Percentiles rank a stretch among this genome's conserved stretches.
Conservation (phyloP, 2,888 invertebrate genomes). For the Limenitis camilla region DNA sequence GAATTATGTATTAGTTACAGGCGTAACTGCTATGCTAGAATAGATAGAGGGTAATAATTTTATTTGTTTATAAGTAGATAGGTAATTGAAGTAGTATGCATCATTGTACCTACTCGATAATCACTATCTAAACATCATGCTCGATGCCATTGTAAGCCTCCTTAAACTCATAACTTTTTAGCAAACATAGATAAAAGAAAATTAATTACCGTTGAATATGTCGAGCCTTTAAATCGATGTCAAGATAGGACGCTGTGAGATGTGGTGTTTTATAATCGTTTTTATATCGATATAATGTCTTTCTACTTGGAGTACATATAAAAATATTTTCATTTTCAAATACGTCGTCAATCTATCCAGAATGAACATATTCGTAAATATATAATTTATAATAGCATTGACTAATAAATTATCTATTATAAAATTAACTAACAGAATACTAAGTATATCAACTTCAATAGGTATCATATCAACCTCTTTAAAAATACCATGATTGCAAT, state of each 20-base stretch:
- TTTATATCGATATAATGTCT: neutral
- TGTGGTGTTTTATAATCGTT: neutral
- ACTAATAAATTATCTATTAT: too few relatives aligned
- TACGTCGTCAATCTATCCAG: too few relatives aligned
- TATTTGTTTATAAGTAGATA: neutral
- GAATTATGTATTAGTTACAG: too few relatives aligned
- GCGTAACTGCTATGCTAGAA: too few relatives aligned
- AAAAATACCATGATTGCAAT: too few relatives aligned
- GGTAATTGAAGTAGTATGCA: neutral
- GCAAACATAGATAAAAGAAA: constrained; percentile 22
- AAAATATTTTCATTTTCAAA: too few relatives aligned
- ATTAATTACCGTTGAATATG: constrained; percentile 3
- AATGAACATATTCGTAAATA: too few relatives aligned
- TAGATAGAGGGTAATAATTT: too few relatives aligned
- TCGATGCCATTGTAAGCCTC: constrained; percentile 15
- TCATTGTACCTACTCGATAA: neutral
- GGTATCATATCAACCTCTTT: too few relatives aligned
- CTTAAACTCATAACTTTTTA: constrained; percentile 20
- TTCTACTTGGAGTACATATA: neutral
- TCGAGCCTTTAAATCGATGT: neutral
- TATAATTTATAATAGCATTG: too few relatives aligned
- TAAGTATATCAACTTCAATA: too few relatives aligned
- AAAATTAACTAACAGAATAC: too few relatives aligned
- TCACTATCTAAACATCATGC: constrained; percentile 8
- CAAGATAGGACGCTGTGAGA: neutral